Evolutionary conservation across 2,888 invertebrate genomes (phyloP).

Genomic region (Torymus tubicola): DNA sequence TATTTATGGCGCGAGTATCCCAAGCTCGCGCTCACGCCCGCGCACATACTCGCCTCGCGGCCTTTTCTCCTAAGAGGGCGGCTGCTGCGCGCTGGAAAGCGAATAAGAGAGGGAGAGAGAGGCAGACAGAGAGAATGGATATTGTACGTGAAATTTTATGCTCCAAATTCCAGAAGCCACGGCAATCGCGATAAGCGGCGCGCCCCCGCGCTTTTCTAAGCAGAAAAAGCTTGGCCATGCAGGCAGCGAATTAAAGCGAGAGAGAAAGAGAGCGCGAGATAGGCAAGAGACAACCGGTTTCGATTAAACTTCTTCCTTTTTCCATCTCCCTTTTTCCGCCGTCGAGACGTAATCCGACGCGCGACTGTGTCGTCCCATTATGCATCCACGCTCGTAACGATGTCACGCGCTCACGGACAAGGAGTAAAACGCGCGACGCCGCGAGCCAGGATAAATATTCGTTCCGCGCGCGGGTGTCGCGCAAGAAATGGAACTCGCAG

Average conservation of each 20-base stretch:
- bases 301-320: slow-evolving; percentile 49
- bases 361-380: slow-evolving; percentile 38
- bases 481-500: slow-evolving; percentile 18
- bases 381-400: slow-evolving; percentile 46
- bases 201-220: neutral
- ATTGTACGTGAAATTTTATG: slow-evolving; percentile 64
- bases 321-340: neutral
- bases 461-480: slow-evolving; percentile 9
- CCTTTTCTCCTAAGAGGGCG: slow-evolving; percentile 13
- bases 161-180: slow-evolving; percentile 60
- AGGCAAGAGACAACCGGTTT: slow-evolving; percentile 21
- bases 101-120: slow-evolving; percentile 32
- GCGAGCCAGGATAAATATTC: slow-evolving; percentile 34
- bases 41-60: slow-evolving; percentile 30
- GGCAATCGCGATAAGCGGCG: slow-evolving; percentile 59
- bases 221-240: neutral
- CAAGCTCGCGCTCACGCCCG: slow-evolving; percentile 39
- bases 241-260: neutral
- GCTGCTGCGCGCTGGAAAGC: slow-evolving; percentile 24
- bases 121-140: slow-evolving; percentile 58
- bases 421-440: too few species aligned
- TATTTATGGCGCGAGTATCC: slow-evolving; percentile 62
- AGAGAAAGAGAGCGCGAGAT: slow-evolving; percentile 9
- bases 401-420: slow-evolving; percentile 32
- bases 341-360: slow-evolving; percentile 12